phyloP scores from a whole-genome alignment of 2,113 vertebrate species.

The Regulus satrapa region DNA sequence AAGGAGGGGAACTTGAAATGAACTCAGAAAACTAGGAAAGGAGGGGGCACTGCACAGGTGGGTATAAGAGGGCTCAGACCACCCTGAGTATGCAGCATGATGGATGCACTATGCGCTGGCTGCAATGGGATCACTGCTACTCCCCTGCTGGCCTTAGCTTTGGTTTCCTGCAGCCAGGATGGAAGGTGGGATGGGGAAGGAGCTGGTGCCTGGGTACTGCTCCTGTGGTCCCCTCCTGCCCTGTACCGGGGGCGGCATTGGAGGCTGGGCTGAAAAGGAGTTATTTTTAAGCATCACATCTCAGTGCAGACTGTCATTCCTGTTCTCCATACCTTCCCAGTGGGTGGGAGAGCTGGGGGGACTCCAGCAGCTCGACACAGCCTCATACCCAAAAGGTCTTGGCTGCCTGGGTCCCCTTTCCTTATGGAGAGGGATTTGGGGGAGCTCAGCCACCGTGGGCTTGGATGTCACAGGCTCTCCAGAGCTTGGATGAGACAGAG shows the following conservation, averaged over 20 bases:
- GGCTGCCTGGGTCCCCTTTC: neutral
- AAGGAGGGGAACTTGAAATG: neutral
- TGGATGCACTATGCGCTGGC: rapidly evolving
- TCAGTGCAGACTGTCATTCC: neutral
- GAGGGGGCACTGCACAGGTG: neutral
- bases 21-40: neutral
- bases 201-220: neutral
- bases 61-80: neutral
- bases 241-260: neutral
- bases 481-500: neutral
- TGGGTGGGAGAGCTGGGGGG: neutral
- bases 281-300: slow-evolving; percentile 24
- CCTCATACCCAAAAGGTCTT: rapidly evolving
- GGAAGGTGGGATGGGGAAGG: neutral
- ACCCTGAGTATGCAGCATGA: neutral
- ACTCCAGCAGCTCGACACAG: neutral
- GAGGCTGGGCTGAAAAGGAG: neutral
- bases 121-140: neutral
- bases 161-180: rapidly evolving
- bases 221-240: neutral
- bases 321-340: neutral
- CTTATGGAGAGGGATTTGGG: neutral
- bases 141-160: neutral
- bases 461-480: neutral
- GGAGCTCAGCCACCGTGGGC: rapidly evolving